Percentiles rank a stretch among this genome's conserved stretches.
These are phyloP conservation scores for fruit fly (Drosophila melanogaster) DNA, from an alignment of 1,140 invertebrate genomes.

Conservation along the genomic window DNA sequence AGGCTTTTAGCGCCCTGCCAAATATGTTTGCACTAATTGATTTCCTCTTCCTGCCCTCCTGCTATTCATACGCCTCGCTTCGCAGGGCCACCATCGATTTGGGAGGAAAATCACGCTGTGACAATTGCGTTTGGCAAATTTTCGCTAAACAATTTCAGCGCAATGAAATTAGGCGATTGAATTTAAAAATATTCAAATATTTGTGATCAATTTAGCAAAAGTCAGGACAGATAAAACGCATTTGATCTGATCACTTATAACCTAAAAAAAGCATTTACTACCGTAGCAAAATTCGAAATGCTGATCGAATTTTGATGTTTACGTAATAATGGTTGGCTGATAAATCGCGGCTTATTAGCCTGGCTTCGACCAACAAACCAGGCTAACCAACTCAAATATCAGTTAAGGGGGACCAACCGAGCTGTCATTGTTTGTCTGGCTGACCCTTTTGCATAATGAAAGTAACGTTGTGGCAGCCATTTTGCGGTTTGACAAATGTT, in stretches of 20 bases:
- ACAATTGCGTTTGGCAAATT: slow-evolving; percentile 73
- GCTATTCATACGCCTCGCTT: background rate
- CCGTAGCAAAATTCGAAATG: background rate
- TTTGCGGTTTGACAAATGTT: slow-evolving; percentile 82
- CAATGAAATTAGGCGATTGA: slow-evolving; percentile 57
- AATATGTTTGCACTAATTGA: slow-evolving; percentile 74
- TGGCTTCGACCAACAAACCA: slow-evolving; percentile 32
- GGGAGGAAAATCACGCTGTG: slow-evolving; percentile 36
- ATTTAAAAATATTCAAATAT: slow-evolving; percentile 30
- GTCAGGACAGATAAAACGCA: slow-evolving; percentile 16
- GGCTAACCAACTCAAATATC: slow-evolving; percentile 63
- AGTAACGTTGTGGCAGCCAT: slow-evolving; percentile 79
- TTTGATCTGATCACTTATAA: background rate
- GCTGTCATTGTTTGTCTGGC: slow-evolving; percentile 56
- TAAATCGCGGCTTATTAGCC: slow-evolving; percentile 71
- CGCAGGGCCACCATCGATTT: slow-evolving; percentile 16
- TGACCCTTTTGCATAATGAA: slow-evolving; percentile 80
- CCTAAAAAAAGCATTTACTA: background rate
- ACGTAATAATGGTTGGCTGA: slow-evolving; percentile 30
- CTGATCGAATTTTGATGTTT: background rate
- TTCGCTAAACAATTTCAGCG: slow-evolving; percentile 49
- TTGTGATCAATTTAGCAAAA: slow-evolving; percentile 20
- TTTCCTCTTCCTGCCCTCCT: slow-evolving; percentile 40
- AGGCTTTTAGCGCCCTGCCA: slow-evolving; percentile 52
- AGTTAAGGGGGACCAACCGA: slow-evolving; percentile 35